Evolutionary conservation across 1,140 invertebrate genomes (phyloP), one percentile per base, ranked within the genome.

Genomic region (Danaus plexippus): DNA sequence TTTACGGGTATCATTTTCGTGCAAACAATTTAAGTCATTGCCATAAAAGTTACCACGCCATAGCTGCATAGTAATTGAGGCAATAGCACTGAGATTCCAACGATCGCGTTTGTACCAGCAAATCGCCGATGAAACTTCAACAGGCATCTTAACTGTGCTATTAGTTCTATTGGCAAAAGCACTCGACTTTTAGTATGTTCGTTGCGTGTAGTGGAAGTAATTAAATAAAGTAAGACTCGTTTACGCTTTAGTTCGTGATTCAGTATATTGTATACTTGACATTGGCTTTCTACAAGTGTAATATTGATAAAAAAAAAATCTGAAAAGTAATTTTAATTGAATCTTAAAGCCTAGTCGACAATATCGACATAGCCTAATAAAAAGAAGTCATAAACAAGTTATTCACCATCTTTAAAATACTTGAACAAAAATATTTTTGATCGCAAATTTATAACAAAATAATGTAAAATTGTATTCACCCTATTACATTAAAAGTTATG

Each of bases 61-160:
- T 55, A 50, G 22, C 22, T 32, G 22, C 55, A 15, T 41, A 55
- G 52, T 60, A 60, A 60, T 51, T 52, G 52, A 54, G 43, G 43
- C 53, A 12, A 60, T 47, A 32, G 55, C 22, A 32, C 22, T 32
- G 22, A 32, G 22, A 32, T 32, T 15, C 43, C 22, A 57, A 57
- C 55, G 48, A 57, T 51, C 18, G 48, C 43, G 48, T 43, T 49
- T 15, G 46, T 48, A 22, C 22, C 46, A 57, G 63, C 59, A 62
- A 62, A 56, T 59, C 53, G 63, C 64, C 61, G 63, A 66, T 72
- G 66, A 71, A 71, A 70, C 63, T 64, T 63, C 60, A 62, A 63
- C 55, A 62, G 64, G 63, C 63, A 69, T 50, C 66, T 66, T 70
- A 77, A 71, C 61, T 65, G 54, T 56, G 59, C 60, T 71, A 54